Evolutionary conservation across 2,888 invertebrate species (phyloP), one percentile per base, ranked within the genome.

Genomic region (Lomographa bimaculata): DNA sequence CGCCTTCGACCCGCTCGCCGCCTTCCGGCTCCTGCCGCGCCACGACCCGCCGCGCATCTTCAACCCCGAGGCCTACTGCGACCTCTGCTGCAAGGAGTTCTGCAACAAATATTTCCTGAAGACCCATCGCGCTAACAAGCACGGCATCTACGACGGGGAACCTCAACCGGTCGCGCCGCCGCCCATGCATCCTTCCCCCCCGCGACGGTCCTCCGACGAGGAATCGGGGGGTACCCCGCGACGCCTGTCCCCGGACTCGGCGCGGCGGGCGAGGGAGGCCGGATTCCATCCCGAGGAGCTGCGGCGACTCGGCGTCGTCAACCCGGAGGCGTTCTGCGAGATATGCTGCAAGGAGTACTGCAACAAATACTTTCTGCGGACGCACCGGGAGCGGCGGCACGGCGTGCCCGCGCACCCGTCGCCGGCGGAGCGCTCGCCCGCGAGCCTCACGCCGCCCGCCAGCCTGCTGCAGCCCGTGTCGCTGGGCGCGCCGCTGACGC

Each of bases 31-130:
- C 7, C 76, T 90, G 19, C 86, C 86, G 19, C 77, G 89, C 8
- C 89, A 87, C 64, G 89, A 90, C 35, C 93, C 94, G 0, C 90
- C 95, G 43, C 90, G 96, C 62, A 98, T 98, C 65, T 98, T 98
- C 79, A 98, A 98, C 83, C 97, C 96, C 1, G 98, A 98, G 81
- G 98, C 98, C 7, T 98, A 97, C 82, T 99, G 99, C 80, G 97
- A 98, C 73, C 91, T 98, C 43, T 99, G 99, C 91, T 97, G 98
- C 89, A 97, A 98, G 76, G 98, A 98, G 86, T 99, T 99, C 83
- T 98, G 98, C 89, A 98, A 98, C 90, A 98, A 98, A 76, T 98
- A 98, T 86, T 98, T 98, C 81, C 91, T 99, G 11, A 98, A 98
- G 83, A 98, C 98, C 41, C 98, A 99, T 89, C 97, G 97, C 79